A percentile compares a stretch with the other conserved stretches of the same genome.
These are phyloP conservation scores for Macrosoma leucophasiata DNA, from an alignment of 2,888 invertebrate genomes.

Conservation along the genomic window DNA sequence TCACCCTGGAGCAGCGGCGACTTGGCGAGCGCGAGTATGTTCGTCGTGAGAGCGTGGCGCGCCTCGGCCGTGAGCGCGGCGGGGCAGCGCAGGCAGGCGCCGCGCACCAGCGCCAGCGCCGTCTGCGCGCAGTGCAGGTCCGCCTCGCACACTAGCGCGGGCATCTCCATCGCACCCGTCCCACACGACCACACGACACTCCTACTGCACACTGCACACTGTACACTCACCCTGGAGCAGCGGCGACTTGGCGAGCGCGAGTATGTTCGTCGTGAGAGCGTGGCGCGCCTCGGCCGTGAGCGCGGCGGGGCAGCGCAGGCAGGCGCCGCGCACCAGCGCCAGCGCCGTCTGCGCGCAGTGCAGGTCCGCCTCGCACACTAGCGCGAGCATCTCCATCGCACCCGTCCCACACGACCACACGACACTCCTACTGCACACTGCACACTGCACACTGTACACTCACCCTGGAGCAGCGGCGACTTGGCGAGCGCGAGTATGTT, in stretches of 20 bases:
- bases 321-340: constrained; percentile 87
- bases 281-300: constrained; percentile 82
- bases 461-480: constrained; percentile 94
- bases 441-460: too few species aligned
- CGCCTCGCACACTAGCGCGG: constrained; percentile 92
- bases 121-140: constrained; percentile 98
- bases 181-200: neutral
- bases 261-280: constrained; percentile 88
- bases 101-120: constrained; percentile 87
- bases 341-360: constrained; percentile 96
- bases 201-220: too few species aligned
- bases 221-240: constrained; percentile 92
- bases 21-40: constrained; percentile 89
- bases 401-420: constrained; percentile 49
- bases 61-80: constrained; percentile 84
- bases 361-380: constrained; percentile 95
- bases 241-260: constrained; percentile 92
- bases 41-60: constrained; percentile 85
- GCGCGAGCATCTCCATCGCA: constrained; percentile 90
- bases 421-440: too few species aligned
- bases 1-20: constrained; percentile 93
- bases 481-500: constrained; percentile 90
- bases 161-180: constrained; percentile 89
- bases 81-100: constrained; percentile 86
- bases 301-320: constrained; percentile 85